These are phyloP conservation scores for Baronia brevicornis DNA, from an alignment of 2,888 invertebrate species.

Conservation along the genomic window DNA sequence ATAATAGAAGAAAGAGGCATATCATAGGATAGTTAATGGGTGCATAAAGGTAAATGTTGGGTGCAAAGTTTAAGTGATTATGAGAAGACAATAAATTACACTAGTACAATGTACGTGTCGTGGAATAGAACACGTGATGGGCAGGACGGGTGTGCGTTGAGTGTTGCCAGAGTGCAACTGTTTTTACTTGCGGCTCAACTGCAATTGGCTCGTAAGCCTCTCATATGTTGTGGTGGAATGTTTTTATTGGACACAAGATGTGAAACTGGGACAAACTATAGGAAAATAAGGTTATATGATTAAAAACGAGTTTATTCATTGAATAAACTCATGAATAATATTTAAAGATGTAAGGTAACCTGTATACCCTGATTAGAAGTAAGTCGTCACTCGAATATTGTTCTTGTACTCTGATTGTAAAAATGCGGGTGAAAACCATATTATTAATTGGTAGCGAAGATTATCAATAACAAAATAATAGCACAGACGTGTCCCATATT, in stretches of 20 bases:
- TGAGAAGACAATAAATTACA: constrained; percentile 21
- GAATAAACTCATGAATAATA: too few species aligned
- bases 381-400: too few species aligned
- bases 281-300: too few species aligned
- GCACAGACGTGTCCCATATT: too few species aligned
- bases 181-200: constrained; percentile 18
- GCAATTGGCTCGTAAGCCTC: constrained; percentile 25
- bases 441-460: too few species aligned
- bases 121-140: constrained; percentile 72
- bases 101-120: constrained; percentile 40
- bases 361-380: too few species aligned
- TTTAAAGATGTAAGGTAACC: too few species aligned
- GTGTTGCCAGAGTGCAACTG: constrained; percentile 31
- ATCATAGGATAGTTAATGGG: constrained; percentile 8
- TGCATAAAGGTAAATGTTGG: constrained; percentile 26
- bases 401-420: too few species aligned
- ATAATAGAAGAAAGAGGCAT: constrained; percentile 3
- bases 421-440: too few species aligned
- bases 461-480: too few species aligned
- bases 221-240: neutral
- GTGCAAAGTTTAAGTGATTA: constrained; percentile 47
- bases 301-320: too few species aligned
- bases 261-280: too few species aligned
- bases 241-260: neutral
- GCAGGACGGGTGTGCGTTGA: constrained; percentile 70